Evolutionary conservation across 2,797 vertebrate genomes (phyloP).

Genomic region (Centropyge bicolor): DNA sequence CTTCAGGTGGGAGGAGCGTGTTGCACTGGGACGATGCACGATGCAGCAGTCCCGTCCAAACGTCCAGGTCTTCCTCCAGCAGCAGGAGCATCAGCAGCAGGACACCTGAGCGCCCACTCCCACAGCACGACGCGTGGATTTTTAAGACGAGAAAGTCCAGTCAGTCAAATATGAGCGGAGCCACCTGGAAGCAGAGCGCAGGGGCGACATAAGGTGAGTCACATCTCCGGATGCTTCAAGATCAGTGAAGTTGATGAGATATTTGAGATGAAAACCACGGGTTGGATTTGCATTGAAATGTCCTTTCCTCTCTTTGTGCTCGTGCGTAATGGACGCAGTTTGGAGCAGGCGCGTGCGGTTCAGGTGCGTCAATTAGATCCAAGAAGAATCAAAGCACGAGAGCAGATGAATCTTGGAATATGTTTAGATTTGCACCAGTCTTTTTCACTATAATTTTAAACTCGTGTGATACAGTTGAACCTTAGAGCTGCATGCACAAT

Average conservation of each 20-base stretch:
- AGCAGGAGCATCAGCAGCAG: slow-evolving; percentile 9
- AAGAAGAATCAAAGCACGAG: not conserved
- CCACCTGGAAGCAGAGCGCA: slow-evolving; percentile 42
- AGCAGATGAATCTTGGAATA: too few relatives aligned
- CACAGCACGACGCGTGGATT: slow-evolving; percentile 42
- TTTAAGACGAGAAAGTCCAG: slow-evolving; percentile 7
- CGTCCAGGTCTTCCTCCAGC: slow-evolving; percentile 47
- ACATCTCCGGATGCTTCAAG: not conserved
- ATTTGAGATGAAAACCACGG: not conserved
- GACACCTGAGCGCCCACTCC: slow-evolving; percentile 56
- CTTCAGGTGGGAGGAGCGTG: slow-evolving; percentile 76
- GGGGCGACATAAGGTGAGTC: slow-evolving; percentile 71
- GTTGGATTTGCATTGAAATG: not conserved
- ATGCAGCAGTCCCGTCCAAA: slow-evolving; percentile 70
- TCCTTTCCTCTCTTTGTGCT: not conserved
- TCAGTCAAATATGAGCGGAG: slow-evolving; percentile 60
- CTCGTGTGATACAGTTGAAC: too few relatives aligned
- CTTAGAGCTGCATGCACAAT: not conserved
- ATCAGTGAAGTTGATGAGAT: not conserved
- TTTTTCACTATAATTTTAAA: not conserved
- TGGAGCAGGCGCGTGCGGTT: slow-evolving; percentile 34
- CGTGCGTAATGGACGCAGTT: slow-evolving; percentile 56
- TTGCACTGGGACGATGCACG: slow-evolving; percentile 61
- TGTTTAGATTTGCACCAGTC: not conserved
- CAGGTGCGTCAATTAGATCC: slow-evolving; percentile 60